Base-by-base conservation (phyloP, 2,113 vertebrate species). In the Varanus komodoensis region DNA sequence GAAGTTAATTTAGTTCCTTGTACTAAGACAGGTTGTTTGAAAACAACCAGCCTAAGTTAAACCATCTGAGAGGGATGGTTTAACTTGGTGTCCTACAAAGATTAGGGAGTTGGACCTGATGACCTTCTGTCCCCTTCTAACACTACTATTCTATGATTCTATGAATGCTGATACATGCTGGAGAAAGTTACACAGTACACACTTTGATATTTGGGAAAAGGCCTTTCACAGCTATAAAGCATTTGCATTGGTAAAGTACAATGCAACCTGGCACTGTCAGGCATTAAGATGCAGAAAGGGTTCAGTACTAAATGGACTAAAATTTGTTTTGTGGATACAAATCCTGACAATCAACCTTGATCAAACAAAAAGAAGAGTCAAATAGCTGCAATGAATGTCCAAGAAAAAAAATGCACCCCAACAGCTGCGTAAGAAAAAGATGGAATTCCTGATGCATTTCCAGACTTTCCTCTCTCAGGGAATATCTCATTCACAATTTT, bases 361-460 rank as follows among this genome's bases (percentile, higher is more conserved):
- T 85, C 44, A 71, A 84, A 29, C 64, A 3, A 84, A 84, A 84
- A 84, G 83, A 85, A 9, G 27, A 71, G 67, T n/a, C 83, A 71
- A 85, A 85, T 15, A 71, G 83, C 29, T 52, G 15, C 23, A 71
- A 50, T 27, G 64, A 83, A 69, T 2, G 15, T 25, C 29, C 6
- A 69, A 84, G 38, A 68, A 84, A 68, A 84, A 84, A 69, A 71
- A 48, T 29, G 29, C n/a, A 48, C 44, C 15, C 34, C 44, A 71
- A 14, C 44, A 71, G 67, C 44, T 71, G 27, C 50, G 21, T 50
- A 44, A 79, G 44, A 48, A 50, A 85, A 71, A 85, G 25, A 71
- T 52, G 17, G 44, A 7, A 69, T 71, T 84, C 44, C 2, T 23
- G 32, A 27, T 67, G 1, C 12, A 15, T 44, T 84, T 82, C 8